These are phyloP conservation scores for Hiodon alosoides DNA, from an alignment of 2,113 vertebrate species.

Conservation along the genomic window DNA sequence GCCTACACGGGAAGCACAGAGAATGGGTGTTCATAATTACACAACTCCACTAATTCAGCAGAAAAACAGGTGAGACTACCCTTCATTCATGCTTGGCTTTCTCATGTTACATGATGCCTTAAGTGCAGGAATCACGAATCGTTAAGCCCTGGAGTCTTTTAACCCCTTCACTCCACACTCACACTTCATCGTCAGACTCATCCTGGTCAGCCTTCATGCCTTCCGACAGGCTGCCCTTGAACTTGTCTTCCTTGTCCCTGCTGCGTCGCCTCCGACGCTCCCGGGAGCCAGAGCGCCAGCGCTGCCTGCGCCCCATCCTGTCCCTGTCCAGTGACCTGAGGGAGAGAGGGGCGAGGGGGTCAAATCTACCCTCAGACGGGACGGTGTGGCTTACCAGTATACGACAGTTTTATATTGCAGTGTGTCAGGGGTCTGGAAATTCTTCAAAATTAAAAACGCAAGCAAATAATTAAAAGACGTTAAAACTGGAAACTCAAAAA, in stretches of 20 bases:
- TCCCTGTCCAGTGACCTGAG: conserved; percentile 68
- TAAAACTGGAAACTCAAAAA: too few relatives aligned
- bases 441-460: too few relatives aligned
- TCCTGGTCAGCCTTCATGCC: conserved; percentile 95
- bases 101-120: conserved; percentile 51
- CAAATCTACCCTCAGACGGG: not conserved
- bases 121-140: conserved; percentile 25
- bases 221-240: conserved; percentile 96
- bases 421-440: too few relatives aligned
- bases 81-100: too few relatives aligned
- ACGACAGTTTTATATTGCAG: too few relatives aligned
- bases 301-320: conserved; percentile 73
- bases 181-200: conserved; percentile 90
- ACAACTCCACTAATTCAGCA: too few relatives aligned
- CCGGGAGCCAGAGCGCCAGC: conserved; percentile 77
- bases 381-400: too few relatives aligned
- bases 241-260: conserved; percentile 93
- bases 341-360: not conserved
- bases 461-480: too few relatives aligned
- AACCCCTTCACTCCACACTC: conserved; percentile 65
- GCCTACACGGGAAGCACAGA: conserved; percentile 48
- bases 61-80: conserved; percentile 29
- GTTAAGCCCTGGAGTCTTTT: conserved; percentile 34
- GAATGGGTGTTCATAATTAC: not conserved
- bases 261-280: conserved; percentile 76